Conservation (phyloP, 2,888 invertebrate species). For the Hipparchia semele region DNA sequence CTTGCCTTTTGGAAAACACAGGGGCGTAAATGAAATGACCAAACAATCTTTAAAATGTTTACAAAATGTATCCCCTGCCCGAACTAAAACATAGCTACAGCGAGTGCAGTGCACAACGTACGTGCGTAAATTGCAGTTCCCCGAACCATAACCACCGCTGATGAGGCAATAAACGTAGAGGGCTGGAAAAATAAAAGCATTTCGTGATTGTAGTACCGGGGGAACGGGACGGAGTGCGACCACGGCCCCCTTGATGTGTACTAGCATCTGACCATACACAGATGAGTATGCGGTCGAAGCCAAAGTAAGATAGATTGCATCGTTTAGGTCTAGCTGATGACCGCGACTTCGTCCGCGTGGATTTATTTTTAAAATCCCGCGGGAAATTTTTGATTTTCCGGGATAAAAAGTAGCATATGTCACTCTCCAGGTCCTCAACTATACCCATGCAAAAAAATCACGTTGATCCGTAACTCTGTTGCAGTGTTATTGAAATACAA, state of each 20-base stretch:
- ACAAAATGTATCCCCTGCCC: slow-evolving; percentile 7
- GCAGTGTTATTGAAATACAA: too few relatives aligned
- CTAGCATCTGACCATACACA: slow-evolving; percentile 39
- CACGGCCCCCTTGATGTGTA: slow-evolving; percentile 34
- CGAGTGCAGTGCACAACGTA: slow-evolving; percentile 38
- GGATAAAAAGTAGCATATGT: too few relatives aligned
- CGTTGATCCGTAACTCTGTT: too few relatives aligned
- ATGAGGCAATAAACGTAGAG: slow-evolving; percentile 73
- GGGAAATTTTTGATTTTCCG: too few relatives aligned
- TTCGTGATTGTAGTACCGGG: slow-evolving; percentile 68
- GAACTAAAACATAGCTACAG: slow-evolving; percentile 22
- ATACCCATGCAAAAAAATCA: too few relatives aligned
- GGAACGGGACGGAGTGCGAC: slow-evolving; percentile 34
- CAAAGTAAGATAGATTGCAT: slow-evolving; percentile 16
- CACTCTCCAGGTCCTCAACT: too few relatives aligned
- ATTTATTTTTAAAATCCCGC: too few relatives aligned
- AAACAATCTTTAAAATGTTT: slow-evolving; percentile 14
- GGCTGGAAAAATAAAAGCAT: slow-evolving; percentile 73
- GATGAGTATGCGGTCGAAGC: slow-evolving; percentile 24
- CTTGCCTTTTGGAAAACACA: not conserved
- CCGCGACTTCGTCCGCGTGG: too few relatives aligned
- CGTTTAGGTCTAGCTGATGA: not conserved
- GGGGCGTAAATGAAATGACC: slow-evolving; percentile 8
- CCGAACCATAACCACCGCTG: slow-evolving; percentile 60
- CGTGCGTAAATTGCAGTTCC: slow-evolving; percentile 52